Conservation (phyloP, 2,113 vertebrate species). For the Sturnira hondurensis region DNA sequence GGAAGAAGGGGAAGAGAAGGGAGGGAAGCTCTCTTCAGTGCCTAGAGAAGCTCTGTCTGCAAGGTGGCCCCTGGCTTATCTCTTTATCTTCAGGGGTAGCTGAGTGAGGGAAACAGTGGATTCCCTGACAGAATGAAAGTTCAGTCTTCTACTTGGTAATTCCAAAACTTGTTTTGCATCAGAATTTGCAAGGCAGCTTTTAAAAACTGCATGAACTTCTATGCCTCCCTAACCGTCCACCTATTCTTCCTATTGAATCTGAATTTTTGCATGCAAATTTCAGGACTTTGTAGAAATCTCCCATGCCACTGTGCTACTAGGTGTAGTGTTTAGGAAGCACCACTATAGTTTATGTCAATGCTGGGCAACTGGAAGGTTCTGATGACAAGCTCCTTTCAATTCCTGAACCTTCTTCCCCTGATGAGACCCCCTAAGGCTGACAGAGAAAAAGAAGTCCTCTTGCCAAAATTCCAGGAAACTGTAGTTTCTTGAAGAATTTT, state of each 20-base stretch:
- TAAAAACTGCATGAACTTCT: background rate
- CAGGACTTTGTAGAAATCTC: background rate
- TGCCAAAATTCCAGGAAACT: background rate
- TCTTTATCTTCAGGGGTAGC: background rate
- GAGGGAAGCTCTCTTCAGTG: background rate
- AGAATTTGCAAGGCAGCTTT: background rate
- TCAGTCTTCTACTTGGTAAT: background rate
- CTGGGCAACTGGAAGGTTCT: background rate
- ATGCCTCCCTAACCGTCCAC: accelerated
- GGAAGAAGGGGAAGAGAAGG: background rate
- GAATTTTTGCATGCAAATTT: background rate
- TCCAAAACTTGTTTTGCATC: background rate
- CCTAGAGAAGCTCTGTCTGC: background rate
- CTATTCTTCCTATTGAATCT: background rate
- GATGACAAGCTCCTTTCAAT: background rate
- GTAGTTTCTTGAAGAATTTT: background rate
- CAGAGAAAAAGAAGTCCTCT: background rate
- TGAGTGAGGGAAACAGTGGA: background rate
- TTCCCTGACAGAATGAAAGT: background rate
- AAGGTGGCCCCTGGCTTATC: background rate
- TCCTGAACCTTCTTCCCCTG: background rate
- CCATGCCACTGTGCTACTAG: background rate
- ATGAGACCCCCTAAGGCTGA: background rate
- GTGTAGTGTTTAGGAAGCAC: background rate
- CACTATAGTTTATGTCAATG: background rate